Conservation (phyloP, 35 echinoderm and acorn worm genomes). For the Ophioderma brevispina region DNA sequence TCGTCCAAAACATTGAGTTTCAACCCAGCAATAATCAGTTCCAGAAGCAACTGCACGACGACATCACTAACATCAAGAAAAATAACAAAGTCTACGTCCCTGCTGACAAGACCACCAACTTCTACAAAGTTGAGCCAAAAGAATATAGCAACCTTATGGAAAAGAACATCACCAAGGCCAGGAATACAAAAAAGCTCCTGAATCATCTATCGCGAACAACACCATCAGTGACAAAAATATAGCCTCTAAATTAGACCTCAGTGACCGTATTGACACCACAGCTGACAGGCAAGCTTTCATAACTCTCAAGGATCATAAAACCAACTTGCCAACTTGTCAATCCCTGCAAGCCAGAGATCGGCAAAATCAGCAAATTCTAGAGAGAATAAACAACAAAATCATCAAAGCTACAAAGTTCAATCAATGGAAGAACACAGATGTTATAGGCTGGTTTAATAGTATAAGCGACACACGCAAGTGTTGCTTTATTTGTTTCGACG, state of each 20-base stretch:
- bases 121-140: conserved; percentile 4
- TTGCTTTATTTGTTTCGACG: conserved; percentile 4
- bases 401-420: neutral
- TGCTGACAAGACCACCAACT: conserved; percentile 20
- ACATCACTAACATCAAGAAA: conserved; percentile 23
- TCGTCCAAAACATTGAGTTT: conserved; percentile 45
- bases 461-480: neutral
- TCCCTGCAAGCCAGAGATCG: conserved; percentile 17
- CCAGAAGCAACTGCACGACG: conserved; percentile 1
- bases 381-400: neutral
- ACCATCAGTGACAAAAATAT: no score
- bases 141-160: conserved; percentile 15
- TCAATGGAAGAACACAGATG: conserved; percentile 16
- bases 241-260: no score
- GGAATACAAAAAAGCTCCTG: neutral
- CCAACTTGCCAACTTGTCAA: conserved; percentile 18
- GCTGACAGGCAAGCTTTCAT: neutral
- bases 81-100: neutral
- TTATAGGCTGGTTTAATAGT: conserved; percentile 17
- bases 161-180: conserved; percentile 33
- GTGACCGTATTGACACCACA: no score
- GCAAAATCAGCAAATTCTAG: neutral
- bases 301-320: conserved; percentile 28
- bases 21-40: neutral
- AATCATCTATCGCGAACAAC: neutral